phyloP scores from a whole-genome alignment of 1,140 invertebrate species.

The Cepaea nemoralis region DNA sequence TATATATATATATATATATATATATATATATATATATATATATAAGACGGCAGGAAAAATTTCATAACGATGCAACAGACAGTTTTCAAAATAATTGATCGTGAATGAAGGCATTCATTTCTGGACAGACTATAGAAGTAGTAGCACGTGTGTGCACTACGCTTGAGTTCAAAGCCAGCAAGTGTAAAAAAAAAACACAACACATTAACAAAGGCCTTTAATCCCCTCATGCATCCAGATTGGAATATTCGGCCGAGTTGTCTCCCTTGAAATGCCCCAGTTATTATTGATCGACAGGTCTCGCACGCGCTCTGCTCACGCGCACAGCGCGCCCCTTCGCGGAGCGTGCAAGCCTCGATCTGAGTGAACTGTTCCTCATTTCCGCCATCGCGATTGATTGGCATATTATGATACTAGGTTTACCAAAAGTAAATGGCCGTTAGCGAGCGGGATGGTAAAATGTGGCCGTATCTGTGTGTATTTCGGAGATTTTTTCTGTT shows the following conservation, averaged over 20 bases:
- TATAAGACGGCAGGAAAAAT: too few species aligned
- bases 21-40: too few species aligned
- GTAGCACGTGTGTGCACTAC: too few species aligned
- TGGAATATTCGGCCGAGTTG: not conserved
- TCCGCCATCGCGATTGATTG: slow-evolving; percentile 54
- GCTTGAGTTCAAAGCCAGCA: too few species aligned
- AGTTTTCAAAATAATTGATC: too few species aligned
- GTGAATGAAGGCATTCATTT: too few species aligned
- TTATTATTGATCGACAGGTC: slow-evolving; percentile 23
- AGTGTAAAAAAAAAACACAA: not conserved
- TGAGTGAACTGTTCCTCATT: slow-evolving; percentile 50
- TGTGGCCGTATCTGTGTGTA: slow-evolving; percentile 37
- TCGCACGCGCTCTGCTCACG: slow-evolving; percentile 35
- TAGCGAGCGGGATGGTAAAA: slow-evolving; percentile 37
- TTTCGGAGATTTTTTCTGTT: slow-evolving; percentile 39
- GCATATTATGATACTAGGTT: slow-evolving; percentile 55
- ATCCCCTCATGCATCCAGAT: not conserved
- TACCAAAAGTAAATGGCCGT: slow-evolving; percentile 50
- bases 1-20: too few species aligned
- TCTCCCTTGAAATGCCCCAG: not conserved
- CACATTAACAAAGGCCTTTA: not conserved
- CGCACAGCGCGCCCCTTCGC: slow-evolving; percentile 41
- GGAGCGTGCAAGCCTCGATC: slow-evolving; percentile 51
- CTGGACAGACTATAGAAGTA: too few species aligned
- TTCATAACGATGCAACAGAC: too few species aligned